Percentiles rank a stretch among this genome's conserved stretches.
Evolutionary conservation across 1,140 invertebrate species (phyloP).

Genomic region (Drosophila punjabiensis): DNA sequence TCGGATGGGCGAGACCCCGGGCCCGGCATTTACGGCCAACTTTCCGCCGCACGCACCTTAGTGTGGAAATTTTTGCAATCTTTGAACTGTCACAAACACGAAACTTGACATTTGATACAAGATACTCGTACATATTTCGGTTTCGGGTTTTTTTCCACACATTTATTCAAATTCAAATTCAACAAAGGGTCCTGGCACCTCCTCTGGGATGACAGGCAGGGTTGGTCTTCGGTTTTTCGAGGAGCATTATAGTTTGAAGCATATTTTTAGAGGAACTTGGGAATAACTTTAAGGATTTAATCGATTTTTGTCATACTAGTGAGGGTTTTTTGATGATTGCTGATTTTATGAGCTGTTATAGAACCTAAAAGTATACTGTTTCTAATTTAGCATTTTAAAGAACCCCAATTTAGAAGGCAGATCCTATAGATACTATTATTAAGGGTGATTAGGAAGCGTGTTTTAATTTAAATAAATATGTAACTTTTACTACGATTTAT

Average conservation of each 20-base stretch:
- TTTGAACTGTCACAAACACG: conserved; percentile 68
- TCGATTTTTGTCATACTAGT: too few relatives aligned
- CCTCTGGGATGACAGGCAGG: conserved; percentile 1
- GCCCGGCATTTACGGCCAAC: conserved; percentile 4
- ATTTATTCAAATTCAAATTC: conserved; percentile 16
- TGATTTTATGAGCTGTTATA: neutral
- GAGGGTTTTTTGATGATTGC: neutral
- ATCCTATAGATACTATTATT: too few relatives aligned
- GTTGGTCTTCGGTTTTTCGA: neutral
- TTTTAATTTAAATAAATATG: too few relatives aligned
- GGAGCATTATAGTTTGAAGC: neutral
- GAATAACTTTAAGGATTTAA: neutral
- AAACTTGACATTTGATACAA: conserved; percentile 60
- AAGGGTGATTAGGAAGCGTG: too few relatives aligned
- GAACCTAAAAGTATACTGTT: neutral
- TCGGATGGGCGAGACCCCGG: neutral
- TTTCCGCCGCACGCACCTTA: conserved; percentile 49
- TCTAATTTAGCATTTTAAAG: too few relatives aligned
- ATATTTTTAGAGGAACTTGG: neutral
- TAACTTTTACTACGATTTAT: too few relatives aligned
- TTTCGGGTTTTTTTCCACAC: neutral
- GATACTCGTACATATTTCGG: conserved; percentile 18
- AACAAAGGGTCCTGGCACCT: neutral
- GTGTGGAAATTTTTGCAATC: conserved; percentile 61
- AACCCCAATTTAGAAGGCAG: too few relatives aligned